Conservation (phyloP, 2,113 vertebrate species). For the Dromiciops gliroides region DNA sequence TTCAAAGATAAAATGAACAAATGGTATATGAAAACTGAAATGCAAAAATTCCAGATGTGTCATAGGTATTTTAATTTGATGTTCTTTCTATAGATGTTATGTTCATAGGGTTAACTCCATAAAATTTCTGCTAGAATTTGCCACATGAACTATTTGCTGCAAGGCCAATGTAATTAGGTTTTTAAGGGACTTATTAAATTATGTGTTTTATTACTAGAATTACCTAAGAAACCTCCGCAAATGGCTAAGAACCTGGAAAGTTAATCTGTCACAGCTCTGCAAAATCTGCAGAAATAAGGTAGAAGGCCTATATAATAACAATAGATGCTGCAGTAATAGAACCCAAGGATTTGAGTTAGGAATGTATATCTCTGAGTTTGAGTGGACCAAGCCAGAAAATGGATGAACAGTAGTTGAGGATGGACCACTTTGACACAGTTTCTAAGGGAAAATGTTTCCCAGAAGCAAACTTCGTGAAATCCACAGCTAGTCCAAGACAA, state of each 20-base stretch:
- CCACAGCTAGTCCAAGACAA: not conserved
- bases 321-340: not conserved
- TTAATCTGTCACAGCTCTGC: not conserved
- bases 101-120: too few relatives aligned
- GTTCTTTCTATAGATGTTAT: too few relatives aligned
- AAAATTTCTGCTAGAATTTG: too few relatives aligned
- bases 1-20: too few relatives aligned
- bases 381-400: not conserved
- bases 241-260: not conserved
- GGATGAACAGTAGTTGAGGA: not conserved
- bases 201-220: too few relatives aligned
- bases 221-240: not conserved
- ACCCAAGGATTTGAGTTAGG: not conserved
- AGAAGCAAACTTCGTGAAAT: not conserved
- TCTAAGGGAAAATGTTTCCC: not conserved
- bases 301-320: not conserved
- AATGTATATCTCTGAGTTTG: not conserved
- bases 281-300: not conserved
- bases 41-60: too few relatives aligned
- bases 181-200: too few relatives aligned
- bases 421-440: not conserved
- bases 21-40: too few relatives aligned
- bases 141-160: too few relatives aligned
- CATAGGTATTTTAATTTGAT: too few relatives aligned
- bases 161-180: too few relatives aligned